Base-by-base conservation (phyloP, 2,888 invertebrate species). In the Caenorhabditis sinica region DNA sequence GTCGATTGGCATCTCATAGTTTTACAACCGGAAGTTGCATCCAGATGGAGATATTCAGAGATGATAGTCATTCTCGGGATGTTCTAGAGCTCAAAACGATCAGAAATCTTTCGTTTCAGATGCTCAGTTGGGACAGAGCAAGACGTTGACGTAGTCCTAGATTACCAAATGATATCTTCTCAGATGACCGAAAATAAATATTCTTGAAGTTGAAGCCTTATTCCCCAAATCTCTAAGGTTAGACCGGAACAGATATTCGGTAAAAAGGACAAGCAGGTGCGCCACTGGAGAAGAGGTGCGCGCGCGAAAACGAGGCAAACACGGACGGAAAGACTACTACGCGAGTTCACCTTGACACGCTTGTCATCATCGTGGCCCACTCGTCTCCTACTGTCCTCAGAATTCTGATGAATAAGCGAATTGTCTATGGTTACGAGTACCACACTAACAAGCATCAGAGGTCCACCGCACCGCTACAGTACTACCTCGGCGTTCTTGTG, bases 321-420 rank as follows among this genome's bases (percentile, higher is more conserved):
- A 75, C 60, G 63, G 51, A 69, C 69, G 69, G 11, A 69, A 69
- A 53, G 69, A 69, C 69, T 69, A 69, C 69, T 69, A 69, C 56
- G 61, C 61, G 74, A 76, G 76, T 76, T 76, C 76, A 76, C 76
- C 76, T 76, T 76, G 76, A 76, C 76, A 76, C 76, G 76, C 76
- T 76, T 76, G 76, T 76, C 76, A 65, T 60, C 73, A 58, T 72
- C 75, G 53, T 74, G 74, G 61, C 63, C 74, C 51, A 49, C 56
- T n/a, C 63, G 36, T 61, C 56, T 11, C 45, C 49, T 40, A 25
- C 63, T 65, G 40, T 74, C 53, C 51, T 74, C 63, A 69, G 56
- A 69, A n/a, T 25, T 69, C 56, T 69, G 56, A 56, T 69, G 69
- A 69, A 69, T 69, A 40, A 69, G 13, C 69, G 69, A 69, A 69